These are phyloP conservation scores for Pseudolycoriella hygida DNA, from an alignment of 2,888 invertebrate genomes.

Conservation along the genomic window DNA sequence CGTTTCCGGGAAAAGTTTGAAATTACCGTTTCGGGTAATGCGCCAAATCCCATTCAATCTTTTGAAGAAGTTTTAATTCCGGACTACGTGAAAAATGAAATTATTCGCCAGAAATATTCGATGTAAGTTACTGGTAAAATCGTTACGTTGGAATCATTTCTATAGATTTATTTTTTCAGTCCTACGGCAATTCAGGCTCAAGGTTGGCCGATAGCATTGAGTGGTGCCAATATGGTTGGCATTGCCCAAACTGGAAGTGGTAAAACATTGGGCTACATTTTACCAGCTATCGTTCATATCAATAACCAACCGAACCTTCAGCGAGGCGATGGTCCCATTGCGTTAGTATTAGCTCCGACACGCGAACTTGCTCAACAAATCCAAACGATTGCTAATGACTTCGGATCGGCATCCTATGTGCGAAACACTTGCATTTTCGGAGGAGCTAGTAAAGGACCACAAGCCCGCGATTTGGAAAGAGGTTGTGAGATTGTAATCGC, in stretches of 20 bases:
- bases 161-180: no score
- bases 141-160: no score
- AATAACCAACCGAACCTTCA: conserved; percentile 59
- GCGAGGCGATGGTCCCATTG: conserved; percentile 70
- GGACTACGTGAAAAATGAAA: conserved; percentile 48
- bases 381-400: conserved; percentile 63
- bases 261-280: conserved; percentile 59
- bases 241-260: conserved; percentile 77
- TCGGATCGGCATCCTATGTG: conserved; percentile 58
- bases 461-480: conserved; percentile 50
- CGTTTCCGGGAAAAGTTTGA: conserved; percentile 46
- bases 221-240: conserved; percentile 65
- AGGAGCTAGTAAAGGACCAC: conserved; percentile 68
- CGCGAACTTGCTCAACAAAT: conserved; percentile 67
- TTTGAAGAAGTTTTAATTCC: conserved; percentile 70
- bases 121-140: no score
- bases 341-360: conserved; percentile 62
- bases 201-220: conserved; percentile 74
- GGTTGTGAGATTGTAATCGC: conserved; percentile 81
- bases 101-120: conserved; percentile 46
- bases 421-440: conserved; percentile 81
- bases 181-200: conserved; percentile 76
- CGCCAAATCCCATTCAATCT: conserved; percentile 57
- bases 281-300: conserved; percentile 76
- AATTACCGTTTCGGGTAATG: conserved; percentile 54